phyloP scores from a whole-genome alignment of 2,113 vertebrate genomes.

The Calypte anna region DNA sequence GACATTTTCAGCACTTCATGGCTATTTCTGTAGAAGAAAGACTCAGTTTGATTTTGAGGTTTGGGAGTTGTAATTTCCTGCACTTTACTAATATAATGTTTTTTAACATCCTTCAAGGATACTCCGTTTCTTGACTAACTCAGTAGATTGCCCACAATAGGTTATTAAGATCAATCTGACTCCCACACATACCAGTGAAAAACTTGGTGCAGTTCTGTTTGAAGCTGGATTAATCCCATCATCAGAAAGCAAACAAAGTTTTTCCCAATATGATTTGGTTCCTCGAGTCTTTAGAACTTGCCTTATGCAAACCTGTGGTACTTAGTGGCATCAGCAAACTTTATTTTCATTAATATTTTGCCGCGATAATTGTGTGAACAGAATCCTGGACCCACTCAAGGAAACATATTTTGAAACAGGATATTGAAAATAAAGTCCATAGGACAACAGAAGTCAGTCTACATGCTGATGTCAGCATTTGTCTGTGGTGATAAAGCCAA shows the following conservation, averaged over 20 bases:
- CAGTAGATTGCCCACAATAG: neutral
- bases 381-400: slow-evolving; percentile 47
- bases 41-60: neutral
- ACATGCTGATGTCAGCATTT: slow-evolving; percentile 74
- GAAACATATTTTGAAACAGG: slow-evolving; percentile 72
- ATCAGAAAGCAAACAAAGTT: neutral
- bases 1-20: neutral
- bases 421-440: slow-evolving; percentile 78
- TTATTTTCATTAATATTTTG: slow-evolving; percentile 60
- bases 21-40: neutral
- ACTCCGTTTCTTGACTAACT: neutral
- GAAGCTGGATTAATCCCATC: neutral
- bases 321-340: slow-evolving; percentile 45
- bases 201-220: neutral
- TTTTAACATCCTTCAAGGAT: neutral
- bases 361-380: slow-evolving; percentile 50
- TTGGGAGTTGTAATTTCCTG: neutral
- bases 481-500: slow-evolving; percentile 70
- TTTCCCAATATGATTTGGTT: neutral
- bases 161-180: neutral
- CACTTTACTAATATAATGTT: neutral
- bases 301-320: neutral
- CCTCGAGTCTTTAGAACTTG: neutral
- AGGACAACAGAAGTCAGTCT: slow-evolving; percentile 72
- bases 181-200: neutral